These are phyloP conservation scores for Leptopilina boulardi DNA, from an alignment of 1,140 invertebrate genomes.

Conservation along the genomic window DNA sequence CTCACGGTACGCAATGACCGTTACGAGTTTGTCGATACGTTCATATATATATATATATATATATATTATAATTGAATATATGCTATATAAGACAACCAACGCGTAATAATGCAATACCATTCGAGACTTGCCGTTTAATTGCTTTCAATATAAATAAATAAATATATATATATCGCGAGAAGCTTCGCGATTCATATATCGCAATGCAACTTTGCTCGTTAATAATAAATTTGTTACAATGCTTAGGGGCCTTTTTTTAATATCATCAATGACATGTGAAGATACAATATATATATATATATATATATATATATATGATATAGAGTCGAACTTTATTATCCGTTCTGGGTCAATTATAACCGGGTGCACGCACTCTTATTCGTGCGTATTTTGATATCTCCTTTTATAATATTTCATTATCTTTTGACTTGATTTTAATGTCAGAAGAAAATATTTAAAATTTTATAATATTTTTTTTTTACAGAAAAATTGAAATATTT, in stretches of 20 bases:
- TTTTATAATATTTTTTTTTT: no score
- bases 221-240: background rate
- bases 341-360: constrained; percentile 15
- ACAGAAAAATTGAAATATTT: no score
- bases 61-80: constrained; percentile 7
- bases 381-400: constrained; percentile 8
- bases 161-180: no score
- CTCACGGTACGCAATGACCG: constrained; percentile 32
- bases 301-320: background rate
- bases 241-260: constrained; percentile 1
- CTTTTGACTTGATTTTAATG: background rate
- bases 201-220: background rate
- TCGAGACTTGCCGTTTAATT: constrained; percentile 1
- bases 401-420: background rate
- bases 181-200: background rate
- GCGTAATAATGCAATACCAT: constrained; percentile 6
- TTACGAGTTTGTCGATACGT: constrained; percentile 19
- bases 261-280: background rate
- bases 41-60: no score
- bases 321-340: constrained; percentile 22
- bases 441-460: background rate
- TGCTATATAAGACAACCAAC: background rate
- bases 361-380: constrained; percentile 11
- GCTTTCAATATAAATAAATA: no score
- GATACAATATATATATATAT: background rate